Percentiles rank a stretch among this genome's conserved stretches.
Evolutionary conservation across 2,888 invertebrate genomes (phyloP).

Genomic region (Nomada ferruginata): DNA sequence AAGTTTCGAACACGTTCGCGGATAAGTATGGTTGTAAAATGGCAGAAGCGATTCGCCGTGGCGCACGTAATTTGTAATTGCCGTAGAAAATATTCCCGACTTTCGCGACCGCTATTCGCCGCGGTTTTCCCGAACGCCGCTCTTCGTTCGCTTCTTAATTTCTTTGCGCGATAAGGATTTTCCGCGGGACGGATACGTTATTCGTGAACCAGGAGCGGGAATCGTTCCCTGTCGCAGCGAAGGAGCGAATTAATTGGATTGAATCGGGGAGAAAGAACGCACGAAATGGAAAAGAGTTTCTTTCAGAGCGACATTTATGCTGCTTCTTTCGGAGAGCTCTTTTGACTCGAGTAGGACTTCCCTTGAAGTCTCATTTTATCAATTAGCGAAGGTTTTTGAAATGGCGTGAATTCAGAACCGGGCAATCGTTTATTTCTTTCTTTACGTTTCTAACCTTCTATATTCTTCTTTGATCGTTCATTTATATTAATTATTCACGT

Average conservation of each 20-base stretch:
- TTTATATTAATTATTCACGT: too few relatives aligned
- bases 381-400: background rate
- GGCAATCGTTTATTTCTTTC: too few relatives aligned
- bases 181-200: background rate
- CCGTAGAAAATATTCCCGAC: background rate
- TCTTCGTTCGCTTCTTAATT: background rate
- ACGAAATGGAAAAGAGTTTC: background rate
- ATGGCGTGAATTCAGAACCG: too few relatives aligned
- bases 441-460: too few relatives aligned
- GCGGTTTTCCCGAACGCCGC: background rate
- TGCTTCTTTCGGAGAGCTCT: background rate
- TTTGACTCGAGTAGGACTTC: background rate
- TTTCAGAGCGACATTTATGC: background rate
- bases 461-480: too few relatives aligned
- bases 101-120: background rate
- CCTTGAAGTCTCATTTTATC: background rate
- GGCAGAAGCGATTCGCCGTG: too few relatives aligned
- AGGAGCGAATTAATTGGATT: slow-evolving; percentile 16
- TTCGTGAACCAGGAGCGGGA: background rate
- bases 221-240: background rate
- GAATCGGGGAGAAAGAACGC: background rate
- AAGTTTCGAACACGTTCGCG: too few relatives aligned
- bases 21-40: too few relatives aligned
- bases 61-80: slow-evolving; percentile 12
- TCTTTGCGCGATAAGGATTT: background rate